A percentile compares a stretch with the other conserved stretches of the same genome.
Evolutionary conservation across 1,140 invertebrate species (phyloP).

Genomic region (Rhopalosiphum padi): DNA sequence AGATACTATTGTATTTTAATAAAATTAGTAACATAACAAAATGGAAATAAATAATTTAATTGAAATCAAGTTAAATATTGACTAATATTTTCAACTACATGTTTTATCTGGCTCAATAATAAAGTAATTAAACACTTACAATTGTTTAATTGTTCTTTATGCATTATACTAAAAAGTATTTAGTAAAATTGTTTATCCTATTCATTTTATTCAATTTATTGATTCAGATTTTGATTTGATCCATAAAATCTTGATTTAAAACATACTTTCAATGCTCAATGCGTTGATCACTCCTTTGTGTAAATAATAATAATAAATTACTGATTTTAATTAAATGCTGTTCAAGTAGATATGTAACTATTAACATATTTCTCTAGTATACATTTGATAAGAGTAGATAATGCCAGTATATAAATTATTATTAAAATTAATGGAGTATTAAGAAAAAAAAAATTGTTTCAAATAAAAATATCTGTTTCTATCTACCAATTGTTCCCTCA

Average conservation of each 20-base stretch:
- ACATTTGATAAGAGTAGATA: constrained; percentile 23
- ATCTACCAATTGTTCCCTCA: neutral
- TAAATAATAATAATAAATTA: constrained; percentile 25
- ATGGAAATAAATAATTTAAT: constrained; percentile 26
- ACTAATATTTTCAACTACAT: constrained; percentile 23
- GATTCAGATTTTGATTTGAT: constrained; percentile 34
- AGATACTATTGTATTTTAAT: constrained; percentile 19
- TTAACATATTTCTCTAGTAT: neutral
- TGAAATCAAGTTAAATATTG: neutral
- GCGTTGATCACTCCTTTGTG: neutral
- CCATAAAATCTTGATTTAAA: constrained; percentile 8
- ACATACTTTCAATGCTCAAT: neutral
- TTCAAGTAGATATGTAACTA: neutral
- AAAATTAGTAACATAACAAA: constrained; percentile 25
- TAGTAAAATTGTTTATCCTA: neutral
- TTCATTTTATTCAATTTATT: constrained; percentile 16
- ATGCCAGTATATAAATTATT: constrained; percentile 8
- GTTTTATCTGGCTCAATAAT: constrained; percentile 7
- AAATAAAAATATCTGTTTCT: constrained; percentile 31
- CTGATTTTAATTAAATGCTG: constrained; percentile 19
- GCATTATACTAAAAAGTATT: constrained; percentile 4
- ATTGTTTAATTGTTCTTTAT: neutral
- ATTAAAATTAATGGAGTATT: constrained; percentile 30
- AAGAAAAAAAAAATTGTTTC: constrained; percentile 14
- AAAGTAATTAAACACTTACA: neutral